phyloP scores from a whole-genome alignment of 2,113 vertebrate genomes.

The Gallinago paraguaiae region DNA sequence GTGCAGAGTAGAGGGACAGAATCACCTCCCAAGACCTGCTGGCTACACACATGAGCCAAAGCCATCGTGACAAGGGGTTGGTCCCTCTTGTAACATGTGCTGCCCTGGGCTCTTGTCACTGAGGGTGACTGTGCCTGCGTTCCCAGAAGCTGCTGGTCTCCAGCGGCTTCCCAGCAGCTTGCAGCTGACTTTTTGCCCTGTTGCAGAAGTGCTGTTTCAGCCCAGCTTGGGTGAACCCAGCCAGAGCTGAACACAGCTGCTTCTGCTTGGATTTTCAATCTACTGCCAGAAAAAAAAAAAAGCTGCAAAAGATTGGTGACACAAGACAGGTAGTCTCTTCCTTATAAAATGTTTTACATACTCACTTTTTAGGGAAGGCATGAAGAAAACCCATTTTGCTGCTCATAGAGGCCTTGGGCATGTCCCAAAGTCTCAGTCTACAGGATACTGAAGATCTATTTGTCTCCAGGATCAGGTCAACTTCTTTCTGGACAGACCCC shows the following conservation, averaged over 20 bases:
- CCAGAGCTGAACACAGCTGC: neutral
- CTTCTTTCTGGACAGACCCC: neutral
- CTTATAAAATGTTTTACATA: neutral
- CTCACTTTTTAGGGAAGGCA: neutral
- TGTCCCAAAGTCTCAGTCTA: neutral
- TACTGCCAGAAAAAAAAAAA: neutral
- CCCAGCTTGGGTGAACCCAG: neutral
- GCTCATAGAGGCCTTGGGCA: too few relatives aligned
- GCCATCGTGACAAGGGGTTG: neutral
- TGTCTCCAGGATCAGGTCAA: neutral
- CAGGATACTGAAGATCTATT: neutral
- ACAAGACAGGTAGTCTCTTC: neutral
- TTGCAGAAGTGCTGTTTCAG: neutral
- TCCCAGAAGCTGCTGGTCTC: neutral
- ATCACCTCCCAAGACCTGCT: too few relatives aligned
- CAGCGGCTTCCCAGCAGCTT: neutral
- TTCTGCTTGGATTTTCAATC: neutral
- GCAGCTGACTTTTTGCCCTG: neutral
- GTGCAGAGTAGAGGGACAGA: too few relatives aligned
- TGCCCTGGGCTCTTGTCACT: neutral
- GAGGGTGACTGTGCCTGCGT: neutral
- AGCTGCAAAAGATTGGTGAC: neutral
- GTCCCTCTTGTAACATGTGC: neutral
- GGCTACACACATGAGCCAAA: neutral
- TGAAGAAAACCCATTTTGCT: neutral